Conservation (phyloP, 1,140 invertebrate genomes). For the Zaprionus camerounensis region DNA sequence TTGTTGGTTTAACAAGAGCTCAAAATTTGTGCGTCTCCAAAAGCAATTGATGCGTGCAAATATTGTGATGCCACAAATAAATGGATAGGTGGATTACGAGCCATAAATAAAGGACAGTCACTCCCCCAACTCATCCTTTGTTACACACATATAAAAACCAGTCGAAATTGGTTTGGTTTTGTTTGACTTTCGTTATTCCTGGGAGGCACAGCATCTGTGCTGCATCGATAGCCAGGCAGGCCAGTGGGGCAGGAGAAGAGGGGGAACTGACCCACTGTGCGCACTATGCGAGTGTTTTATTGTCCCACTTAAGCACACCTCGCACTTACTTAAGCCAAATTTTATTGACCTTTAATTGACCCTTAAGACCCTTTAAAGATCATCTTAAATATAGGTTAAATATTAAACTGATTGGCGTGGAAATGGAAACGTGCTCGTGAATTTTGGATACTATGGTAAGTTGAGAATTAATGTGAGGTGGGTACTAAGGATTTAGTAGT, state of each 20-base stretch:
- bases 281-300: slow-evolving; percentile 11
- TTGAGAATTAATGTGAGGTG: too few relatives aligned
- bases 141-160: slow-evolving; percentile 1
- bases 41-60: slow-evolving; percentile 67
- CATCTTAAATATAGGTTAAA: not conserved
- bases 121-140: not conserved
- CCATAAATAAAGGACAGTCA: slow-evolving; percentile 54
- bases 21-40: slow-evolving; percentile 24
- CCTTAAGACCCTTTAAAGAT: not conserved
- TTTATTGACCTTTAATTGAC: not conserved
- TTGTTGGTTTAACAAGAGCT: slow-evolving; percentile 65
- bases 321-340: slow-evolving; percentile 6
- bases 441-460: not conserved
- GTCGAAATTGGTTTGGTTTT: slow-evolving; percentile 7
- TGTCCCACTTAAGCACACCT: slow-evolving; percentile 8
- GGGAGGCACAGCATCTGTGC: slow-evolving; percentile 24
- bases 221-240: slow-evolving; percentile 22
- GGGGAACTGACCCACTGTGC: slow-evolving; percentile 2
- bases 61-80: slow-evolving; percentile 61
- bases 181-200: not conserved
- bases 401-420: not conserved
- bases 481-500: too few relatives aligned
- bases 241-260: not conserved
- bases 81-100: slow-evolving; percentile 71
- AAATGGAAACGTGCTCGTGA: not conserved